Conservation (phyloP, 2,113 vertebrate species). For the Chiloscyllium plagiosum region DNA sequence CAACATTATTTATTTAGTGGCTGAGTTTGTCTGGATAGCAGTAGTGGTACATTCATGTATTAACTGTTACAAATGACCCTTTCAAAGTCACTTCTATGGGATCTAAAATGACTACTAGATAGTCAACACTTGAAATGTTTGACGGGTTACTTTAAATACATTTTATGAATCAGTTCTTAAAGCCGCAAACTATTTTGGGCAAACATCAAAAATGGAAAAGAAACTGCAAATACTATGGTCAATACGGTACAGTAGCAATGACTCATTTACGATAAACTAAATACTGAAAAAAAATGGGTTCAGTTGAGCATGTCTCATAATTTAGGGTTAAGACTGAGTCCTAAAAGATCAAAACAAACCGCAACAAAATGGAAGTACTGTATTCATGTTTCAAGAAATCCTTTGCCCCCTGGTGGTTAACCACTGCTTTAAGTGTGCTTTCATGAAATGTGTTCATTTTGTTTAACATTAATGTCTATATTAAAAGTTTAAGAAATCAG, state of each 20-base stretch:
- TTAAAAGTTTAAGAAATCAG: background rate
- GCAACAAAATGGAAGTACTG: background rate
- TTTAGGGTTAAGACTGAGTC: background rate
- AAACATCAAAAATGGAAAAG: background rate
- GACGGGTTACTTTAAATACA: background rate
- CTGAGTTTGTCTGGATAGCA: background rate
- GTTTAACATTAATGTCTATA: background rate
- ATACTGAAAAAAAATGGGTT: background rate
- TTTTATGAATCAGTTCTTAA: background rate
- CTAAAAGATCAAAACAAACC: background rate
- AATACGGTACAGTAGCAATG: background rate
- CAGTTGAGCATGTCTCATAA: background rate
- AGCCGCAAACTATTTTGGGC: background rate
- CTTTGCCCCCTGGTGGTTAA: conserved; percentile 8
- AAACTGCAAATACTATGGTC: background rate
- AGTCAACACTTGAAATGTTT: conserved; percentile 31
- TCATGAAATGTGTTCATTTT: background rate
- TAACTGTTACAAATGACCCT: background rate
- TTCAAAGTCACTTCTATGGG: conserved; percentile 38
- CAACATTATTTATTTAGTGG: background rate
- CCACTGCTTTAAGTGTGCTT: background rate
- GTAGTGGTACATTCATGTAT: background rate
- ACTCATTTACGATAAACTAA: background rate
- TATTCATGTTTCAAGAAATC: background rate
- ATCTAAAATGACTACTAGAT: background rate